Evolutionary conservation across 2,888 invertebrate species (phyloP).

Genomic region (Agrochola lychnidis): DNA sequence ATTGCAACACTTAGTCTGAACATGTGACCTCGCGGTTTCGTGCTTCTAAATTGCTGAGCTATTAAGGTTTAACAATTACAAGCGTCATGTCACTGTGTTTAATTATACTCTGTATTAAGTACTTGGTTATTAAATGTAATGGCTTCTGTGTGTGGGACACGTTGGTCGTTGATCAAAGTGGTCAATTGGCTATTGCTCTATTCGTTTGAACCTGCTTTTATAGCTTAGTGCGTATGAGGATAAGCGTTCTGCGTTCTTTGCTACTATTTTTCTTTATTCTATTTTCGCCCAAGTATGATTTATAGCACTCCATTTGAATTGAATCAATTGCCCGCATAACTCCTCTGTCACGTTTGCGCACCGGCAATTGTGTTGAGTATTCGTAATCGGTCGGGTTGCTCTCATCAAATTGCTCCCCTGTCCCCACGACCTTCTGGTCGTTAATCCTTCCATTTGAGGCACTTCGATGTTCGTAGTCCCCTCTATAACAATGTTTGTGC

Average conservation of each 20-base stretch:
- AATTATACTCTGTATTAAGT: slow-evolving; percentile 36
- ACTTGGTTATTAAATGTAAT: slow-evolving; percentile 37
- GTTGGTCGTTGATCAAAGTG: slow-evolving; percentile 9
- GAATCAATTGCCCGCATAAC: slow-evolving; percentile 11
- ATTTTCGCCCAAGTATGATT: slow-evolving; percentile 12
- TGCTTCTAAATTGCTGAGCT: slow-evolving; percentile 47
- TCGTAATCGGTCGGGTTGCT: slow-evolving; percentile 36
- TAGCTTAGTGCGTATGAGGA: background rate
- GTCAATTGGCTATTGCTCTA: slow-evolving; percentile 16
- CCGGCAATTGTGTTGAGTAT: slow-evolving; percentile 35
- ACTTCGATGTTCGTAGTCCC: slow-evolving; percentile 20
- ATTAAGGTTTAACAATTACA: slow-evolving; percentile 51
- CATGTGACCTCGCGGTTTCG: slow-evolving; percentile 47
- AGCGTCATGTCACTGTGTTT: slow-evolving; percentile 43
- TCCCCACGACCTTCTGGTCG: slow-evolving; percentile 42
- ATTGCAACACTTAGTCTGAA: slow-evolving; percentile 45
- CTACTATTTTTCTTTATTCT: slow-evolving; percentile 17
- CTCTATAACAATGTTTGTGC: slow-evolving; percentile 34
- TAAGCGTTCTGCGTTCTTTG: background rate
- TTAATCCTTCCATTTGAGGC: slow-evolving; percentile 36
- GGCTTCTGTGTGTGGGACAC: slow-evolving; percentile 14
- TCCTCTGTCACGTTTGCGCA: slow-evolving; percentile 13
- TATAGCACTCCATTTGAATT: slow-evolving; percentile 21
- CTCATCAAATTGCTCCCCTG: slow-evolving; percentile 37
- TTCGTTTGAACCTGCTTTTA: background rate